A percentile compares a stretch with the other conserved stretches of the same genome.
Evolutionary conservation across 2,113 vertebrate genomes (phyloP).

Genomic region (Leptobrachium ailaonicum): DNA sequence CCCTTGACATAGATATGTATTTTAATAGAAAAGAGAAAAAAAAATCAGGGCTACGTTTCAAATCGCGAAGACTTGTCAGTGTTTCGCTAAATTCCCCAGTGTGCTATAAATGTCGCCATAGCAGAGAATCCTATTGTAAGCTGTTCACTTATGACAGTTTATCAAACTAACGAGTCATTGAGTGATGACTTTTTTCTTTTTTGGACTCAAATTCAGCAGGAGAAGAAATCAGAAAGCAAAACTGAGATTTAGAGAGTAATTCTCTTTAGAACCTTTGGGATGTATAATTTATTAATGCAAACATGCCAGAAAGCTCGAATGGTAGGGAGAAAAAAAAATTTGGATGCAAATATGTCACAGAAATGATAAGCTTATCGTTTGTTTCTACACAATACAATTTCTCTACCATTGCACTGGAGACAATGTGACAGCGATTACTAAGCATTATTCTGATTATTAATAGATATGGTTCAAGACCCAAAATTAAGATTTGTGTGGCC

Average conservation of each 20-base stretch:
- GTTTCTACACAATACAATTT: neutral
- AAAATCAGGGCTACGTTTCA: slow-evolving; percentile 65
- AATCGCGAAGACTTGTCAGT: slow-evolving; percentile 64
- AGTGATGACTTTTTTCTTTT: slow-evolving; percentile 68
- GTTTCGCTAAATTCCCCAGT: slow-evolving; percentile 68
- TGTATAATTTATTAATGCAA: slow-evolving; percentile 66
- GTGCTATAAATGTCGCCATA: slow-evolving; percentile 65
- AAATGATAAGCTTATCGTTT: neutral
- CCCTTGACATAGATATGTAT: neutral
- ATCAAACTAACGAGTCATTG: slow-evolving; percentile 76
- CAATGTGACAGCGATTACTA: too few species aligned
- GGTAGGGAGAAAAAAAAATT: slow-evolving; percentile 53
- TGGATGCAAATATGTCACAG: slow-evolving; percentile 13
- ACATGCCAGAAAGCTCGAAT: slow-evolving; percentile 53
- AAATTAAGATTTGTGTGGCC: too few species aligned
- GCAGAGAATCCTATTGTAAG: slow-evolving; percentile 58
- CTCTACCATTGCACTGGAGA: neutral
- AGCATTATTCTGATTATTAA: too few species aligned
- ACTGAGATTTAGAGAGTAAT: slow-evolving; percentile 63
- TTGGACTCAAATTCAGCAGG: slow-evolving; percentile 56
- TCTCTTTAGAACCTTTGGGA: slow-evolving; percentile 61
- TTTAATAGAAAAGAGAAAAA: neutral
- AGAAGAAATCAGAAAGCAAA: slow-evolving; percentile 65
- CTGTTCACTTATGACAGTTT: slow-evolving; percentile 68
- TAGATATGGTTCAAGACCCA: too few species aligned